Base-by-base conservation (phyloP, 2,797 vertebrate species). In the Helostoma temminkii region DNA sequence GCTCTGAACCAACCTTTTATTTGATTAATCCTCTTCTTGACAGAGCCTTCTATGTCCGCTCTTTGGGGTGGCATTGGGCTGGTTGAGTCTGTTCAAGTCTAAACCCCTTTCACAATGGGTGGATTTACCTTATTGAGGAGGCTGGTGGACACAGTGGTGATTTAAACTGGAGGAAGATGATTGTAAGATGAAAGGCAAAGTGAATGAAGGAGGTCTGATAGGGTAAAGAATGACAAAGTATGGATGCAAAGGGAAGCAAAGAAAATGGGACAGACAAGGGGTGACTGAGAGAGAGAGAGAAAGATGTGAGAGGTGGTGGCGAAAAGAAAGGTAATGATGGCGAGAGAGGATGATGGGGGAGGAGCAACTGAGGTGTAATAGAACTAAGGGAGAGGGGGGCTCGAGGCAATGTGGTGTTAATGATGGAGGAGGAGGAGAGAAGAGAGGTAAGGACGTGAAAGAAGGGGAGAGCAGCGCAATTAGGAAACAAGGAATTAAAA, bases 1-100 rank as follows among this genome's bases (percentile, higher is more conserved):
- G 53, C 74, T 72, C 45, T 63, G 18, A 78, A 71, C 25, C 30
- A 24, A 36, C 15, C 64, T 56, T 80, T 82, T 70, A 86, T 88
- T 64, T 73, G 76, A 81, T 80, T 85, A 84, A 89, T 88, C 86
- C 72, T 72, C 69, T 43, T 85, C 66, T 85, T 82, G 75, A 79
- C 80, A 70, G 49, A 18, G 22, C 42, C 76, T 46, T 66, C 75
- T 59, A 15, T 60, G 71, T 73, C 64, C 21, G 30, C 63, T 84
- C 70, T 64, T 71, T 36, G 45, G 59, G 67, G 62, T 67, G 52
- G 43, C 47, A 16, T 21, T 21, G 55, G 75, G 21, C 32, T 43
- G 34, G 30, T 54, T 76, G 52, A 88, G 57, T 56, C 68, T 58
- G 59, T 54, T 82, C 68, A 64, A 53, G 49, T 26, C 46, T 80